Evolutionary conservation across 2,888 invertebrate species (phyloP).

Genomic region (Euzetes globulus): DNA sequence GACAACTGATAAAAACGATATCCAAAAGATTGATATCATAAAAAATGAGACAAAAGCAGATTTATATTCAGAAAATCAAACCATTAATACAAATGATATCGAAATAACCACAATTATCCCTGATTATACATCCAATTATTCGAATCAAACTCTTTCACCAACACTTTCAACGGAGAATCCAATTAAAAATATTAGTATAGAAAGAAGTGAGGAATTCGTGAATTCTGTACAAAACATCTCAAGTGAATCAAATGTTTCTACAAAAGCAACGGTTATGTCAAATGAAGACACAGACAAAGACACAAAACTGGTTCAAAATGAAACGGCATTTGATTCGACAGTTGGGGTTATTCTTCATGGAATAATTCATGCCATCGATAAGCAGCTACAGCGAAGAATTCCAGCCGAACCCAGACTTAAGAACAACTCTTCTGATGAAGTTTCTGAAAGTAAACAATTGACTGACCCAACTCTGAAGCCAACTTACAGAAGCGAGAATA

Average conservation of each 20-base stretch:
- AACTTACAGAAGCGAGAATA: background rate
- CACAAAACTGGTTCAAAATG: background rate
- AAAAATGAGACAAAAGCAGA: background rate
- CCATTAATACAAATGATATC: background rate
- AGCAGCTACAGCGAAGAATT: constrained; percentile 3
- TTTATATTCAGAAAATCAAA: background rate
- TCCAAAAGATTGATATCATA: background rate
- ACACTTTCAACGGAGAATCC: no score
- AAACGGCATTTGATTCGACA: background rate
- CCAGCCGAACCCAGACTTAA: constrained; percentile 26
- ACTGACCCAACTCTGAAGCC: background rate
- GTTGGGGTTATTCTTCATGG: constrained; percentile 3
- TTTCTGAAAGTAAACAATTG: background rate
- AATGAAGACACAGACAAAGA: background rate
- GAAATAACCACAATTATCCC: background rate
- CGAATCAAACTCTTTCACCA: no score
- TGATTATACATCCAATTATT: no score
- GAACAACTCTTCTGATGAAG: background rate
- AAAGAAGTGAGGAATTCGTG: no score
- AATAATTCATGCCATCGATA: constrained; percentile 30
- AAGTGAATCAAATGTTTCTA: background rate
- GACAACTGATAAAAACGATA: background rate
- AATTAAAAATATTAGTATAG: no score
- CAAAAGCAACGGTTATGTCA: background rate
- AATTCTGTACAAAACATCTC: no score